Evolutionary conservation across 2,888 invertebrate species (phyloP), one percentile per base, ranked within the genome.

Genomic region (Euproctis similis): DNA sequence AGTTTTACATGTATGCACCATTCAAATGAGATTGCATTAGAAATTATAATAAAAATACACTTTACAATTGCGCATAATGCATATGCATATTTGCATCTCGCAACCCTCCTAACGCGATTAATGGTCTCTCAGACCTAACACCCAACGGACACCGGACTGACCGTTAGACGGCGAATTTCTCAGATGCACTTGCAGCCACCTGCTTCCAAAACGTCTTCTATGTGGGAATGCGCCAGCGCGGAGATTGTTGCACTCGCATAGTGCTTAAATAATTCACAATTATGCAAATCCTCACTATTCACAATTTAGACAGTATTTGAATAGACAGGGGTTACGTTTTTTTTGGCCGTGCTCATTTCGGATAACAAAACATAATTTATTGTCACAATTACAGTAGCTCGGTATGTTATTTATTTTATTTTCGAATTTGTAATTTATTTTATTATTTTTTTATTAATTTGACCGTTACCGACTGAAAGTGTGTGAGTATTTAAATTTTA

Each of bases 181-280:
- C 42, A 54, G 54, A 59, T 68, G 69, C 76, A 77, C 65, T 67
- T 72, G 72, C 60, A 53, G 44, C 36, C 64, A 76, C 76, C 73
- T 75, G 50, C 36, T 28, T 30, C 36, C 38, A n/a, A n/a, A n/a
- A n/a, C n/a, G 53, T 58, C 31, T 22, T 26, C 30, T 39, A 40
- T 56, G 60, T 73, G 75, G 55, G 72, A 75, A 76, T 50, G 50
- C 58, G n/a, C 48, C 49, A 46, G 62, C 55, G 45, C 52, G 32
- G 38, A 55, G 34, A 59, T 74, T 73, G 65, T 73, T 26, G 70
- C 70, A n/a, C n/a, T n/a, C n/a, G n/a, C n/a, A 57, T 34, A 47
- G 58, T 54, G 39, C 50, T 52, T 53, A 54, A 59, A 64, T 76
- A 73, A 80, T 69, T 68, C 62, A 74, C 53, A 58, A 68, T 74